phyloP scores from a whole-genome alignment of 2,888 invertebrate genomes.

The Tinea trinotella region DNA sequence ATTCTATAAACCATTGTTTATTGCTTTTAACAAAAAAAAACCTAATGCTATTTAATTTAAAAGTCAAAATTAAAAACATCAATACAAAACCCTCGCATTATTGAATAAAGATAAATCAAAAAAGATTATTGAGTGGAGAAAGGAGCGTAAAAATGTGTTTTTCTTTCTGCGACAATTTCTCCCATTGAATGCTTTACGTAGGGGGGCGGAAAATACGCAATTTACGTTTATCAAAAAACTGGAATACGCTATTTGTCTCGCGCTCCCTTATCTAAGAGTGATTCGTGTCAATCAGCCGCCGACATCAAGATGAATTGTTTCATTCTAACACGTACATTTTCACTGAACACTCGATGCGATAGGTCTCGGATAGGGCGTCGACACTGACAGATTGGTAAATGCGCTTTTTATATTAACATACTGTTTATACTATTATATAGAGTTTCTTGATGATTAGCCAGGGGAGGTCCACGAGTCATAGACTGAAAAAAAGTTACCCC shows the following conservation, averaged over 20 bases:
- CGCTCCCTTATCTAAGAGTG: slow-evolving; percentile 10
- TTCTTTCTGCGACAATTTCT: background rate
- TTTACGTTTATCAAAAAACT: slow-evolving; percentile 12
- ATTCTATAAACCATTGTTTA: no score
- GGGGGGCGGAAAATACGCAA: slow-evolving; percentile 4
- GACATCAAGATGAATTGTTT: slow-evolving; percentile 14
- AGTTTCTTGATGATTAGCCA: no score
- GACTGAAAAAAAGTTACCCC: no score
- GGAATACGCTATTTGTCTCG: slow-evolving; percentile 18
- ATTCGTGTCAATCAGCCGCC: slow-evolving; percentile 16
- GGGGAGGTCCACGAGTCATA: no score
- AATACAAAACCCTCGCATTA: no score
- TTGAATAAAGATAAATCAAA: background rate
- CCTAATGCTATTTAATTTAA: no score
- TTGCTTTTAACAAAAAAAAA: no score
- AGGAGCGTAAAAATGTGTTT: background rate
- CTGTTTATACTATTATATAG: background rate
- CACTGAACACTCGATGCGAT: slow-evolving; percentile 3
- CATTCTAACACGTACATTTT: background rate
- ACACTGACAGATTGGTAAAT: slow-evolving; percentile 2
- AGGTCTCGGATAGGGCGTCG: background rate
- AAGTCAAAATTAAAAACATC: no score
- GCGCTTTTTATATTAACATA: background rate
- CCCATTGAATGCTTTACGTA: background rate
- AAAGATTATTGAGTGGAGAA: background rate